Base-by-base conservation (phyloP, 1,140 invertebrate species). In the Helicoverpa zea region DNA sequence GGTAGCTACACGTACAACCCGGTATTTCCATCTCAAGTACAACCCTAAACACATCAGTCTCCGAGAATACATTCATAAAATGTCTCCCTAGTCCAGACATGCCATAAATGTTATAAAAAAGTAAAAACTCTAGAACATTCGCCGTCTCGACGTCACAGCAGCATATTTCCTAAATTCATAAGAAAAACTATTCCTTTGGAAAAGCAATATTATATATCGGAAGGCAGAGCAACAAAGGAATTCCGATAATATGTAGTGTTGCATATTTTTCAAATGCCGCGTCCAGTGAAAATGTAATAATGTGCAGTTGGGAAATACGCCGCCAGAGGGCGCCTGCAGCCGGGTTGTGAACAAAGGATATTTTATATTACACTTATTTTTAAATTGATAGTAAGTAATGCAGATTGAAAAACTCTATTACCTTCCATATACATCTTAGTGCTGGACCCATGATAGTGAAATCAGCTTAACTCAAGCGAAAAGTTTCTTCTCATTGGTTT, bases 281-380 rank as follows among this genome's bases (percentile, higher is more conserved):
- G 70, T 83, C 84, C 83, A 66, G 47, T 83, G 83, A 87, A 86
- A 92, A 89, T 91, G 88, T 88, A 92, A 91, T 92, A 92, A 89
- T 84, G 72, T 66, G 75, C 64, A 52, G 35, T 63, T n/a, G 35
- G 23, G 14, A 51, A 29, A 61, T 56, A 75, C 56, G 16, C 13
- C 35, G 14, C 14, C 49, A 84, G 87, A 82, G 74, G 30, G 18
- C 49, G 14, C 47, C 30, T 3, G 23, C 16, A 51, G 47, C 11
- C 11, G 12, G 23, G 49, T 35, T 49, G 16, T 52, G 14, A 75
- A 61, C 13, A 59, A 75, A 58, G n/a, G n/a, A 49, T 56, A 51
- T 5, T 12, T 29, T 23, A 64, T 49, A 77, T 64, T 77, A 54
- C 49, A 43, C 54, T 47, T 13, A 54, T 73, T 43, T 23, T 73